Conservation (phyloP, 2,797 vertebrate species). For the Tangara arthus region DNA sequence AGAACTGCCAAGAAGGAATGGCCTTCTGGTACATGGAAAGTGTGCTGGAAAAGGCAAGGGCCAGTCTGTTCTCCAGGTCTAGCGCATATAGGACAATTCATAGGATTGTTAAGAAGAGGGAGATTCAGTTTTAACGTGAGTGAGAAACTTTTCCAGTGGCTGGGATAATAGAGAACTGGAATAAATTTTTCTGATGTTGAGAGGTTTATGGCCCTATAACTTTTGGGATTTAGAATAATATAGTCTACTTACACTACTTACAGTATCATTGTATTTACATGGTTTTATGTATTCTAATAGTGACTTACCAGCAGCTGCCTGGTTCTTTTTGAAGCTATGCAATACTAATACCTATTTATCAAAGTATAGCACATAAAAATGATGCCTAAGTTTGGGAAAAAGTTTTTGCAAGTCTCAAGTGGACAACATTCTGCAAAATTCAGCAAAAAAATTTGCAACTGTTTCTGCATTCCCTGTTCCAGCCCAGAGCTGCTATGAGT, state of each 20-base stretch:
- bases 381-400: background rate
- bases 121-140: background rate
- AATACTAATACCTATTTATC: background rate
- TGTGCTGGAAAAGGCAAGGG: background rate
- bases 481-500: background rate
- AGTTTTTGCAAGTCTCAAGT: background rate
- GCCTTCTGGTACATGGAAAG: background rate
- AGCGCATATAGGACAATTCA: background rate
- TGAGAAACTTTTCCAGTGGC: background rate
- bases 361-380: background rate
- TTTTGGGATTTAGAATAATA: background rate
- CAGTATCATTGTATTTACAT: background rate
- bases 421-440: background rate
- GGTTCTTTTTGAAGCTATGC: background rate
- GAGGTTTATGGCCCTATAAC: background rate
- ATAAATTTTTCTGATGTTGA: background rate
- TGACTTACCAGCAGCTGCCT: background rate
- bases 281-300: background rate
- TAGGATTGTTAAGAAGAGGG: background rate
- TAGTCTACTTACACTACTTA: background rate
- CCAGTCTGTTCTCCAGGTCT: background rate
- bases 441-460: background rate
- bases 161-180: background rate
- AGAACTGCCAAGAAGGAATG: background rate
- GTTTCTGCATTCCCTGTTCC: background rate